Base-by-base conservation (phyloP, 2,113 vertebrate species). In the Callithrix jacchus region DNA sequence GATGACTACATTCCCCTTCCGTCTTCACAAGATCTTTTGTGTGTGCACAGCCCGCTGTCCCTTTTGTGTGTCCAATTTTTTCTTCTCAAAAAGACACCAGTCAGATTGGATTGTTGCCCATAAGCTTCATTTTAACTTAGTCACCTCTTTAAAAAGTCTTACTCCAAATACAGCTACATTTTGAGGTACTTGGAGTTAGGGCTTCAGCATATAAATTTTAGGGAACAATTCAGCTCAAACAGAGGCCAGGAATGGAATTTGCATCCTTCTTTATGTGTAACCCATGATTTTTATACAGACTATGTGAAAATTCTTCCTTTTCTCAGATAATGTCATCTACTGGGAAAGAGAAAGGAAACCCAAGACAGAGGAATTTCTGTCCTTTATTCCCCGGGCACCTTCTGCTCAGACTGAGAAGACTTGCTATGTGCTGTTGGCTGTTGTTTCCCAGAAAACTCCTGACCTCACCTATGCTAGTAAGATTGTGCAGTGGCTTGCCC, bases 401-500 rank as follows among this genome's bases (percentile, higher is more conserved):
- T 98, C 98, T 52, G 96, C 96, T 79, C 98, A 98, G 80, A 97
- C 99, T 80, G 99, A 99, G 98, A 98, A 98, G 88, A 99, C 98
- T 40, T 98, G 99, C 85, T 99, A 99, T 20, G 98, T 98, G 56
- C 96, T 99, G 9, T 93, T 99, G 97, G 98, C 99, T 83, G 95
- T 98, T 4, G 93, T 97, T 89, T 70, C 42, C 7, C 2, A 11
- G 6, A 21, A 98, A 58, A 77, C 93, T 0, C 90, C 76, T 14
- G 98, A 98, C 1, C 82, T 99, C 32, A 97, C 96, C 4, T 98
- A 99, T 14, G 54, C 97, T 6, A 97, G 98, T 8, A 89, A 89
- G 16, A 98, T 99, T 6, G 98, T 99, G 23, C 98, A 91, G 83
- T 99, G 99, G 99, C 98, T 99, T 2, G 89, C 97, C 66, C 98